Base-by-base conservation (phyloP, 1,140 invertebrate genomes). In the Thaumetopoea pityocampa region DNA sequence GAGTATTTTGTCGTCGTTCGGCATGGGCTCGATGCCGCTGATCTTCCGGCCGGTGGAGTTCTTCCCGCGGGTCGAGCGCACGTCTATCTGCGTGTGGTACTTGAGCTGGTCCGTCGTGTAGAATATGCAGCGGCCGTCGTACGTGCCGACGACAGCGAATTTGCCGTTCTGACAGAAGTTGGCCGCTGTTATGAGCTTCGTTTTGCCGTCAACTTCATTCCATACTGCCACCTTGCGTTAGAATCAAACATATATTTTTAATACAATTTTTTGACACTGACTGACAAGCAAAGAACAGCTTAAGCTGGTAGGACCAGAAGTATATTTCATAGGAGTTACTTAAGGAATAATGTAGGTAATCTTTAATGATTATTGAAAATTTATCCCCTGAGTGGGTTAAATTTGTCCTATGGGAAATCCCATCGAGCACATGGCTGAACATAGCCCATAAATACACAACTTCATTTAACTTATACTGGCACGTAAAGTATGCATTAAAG, bases 141-240 rank as follows among this genome's bases (percentile, higher is more conserved):
- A 99, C 0, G 94, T 94, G n/a, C 98, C 98, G 0, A 99, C 96
- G 0, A 99, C 97, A 0, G 97, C 97, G 86, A 98, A 98, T 82
- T 98, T 97, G 5, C 97, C 98, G 87, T 98, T 98, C 60, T 95
- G 94, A 68, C 97, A 98, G 81, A 99, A 99, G 77, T 98, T 98
- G 0, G 97, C 97, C 0, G 98, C 96, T 0, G 98, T 99, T 67
- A 99, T 99, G 2, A 99, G 87, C 71, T 98, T 98, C 1, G 93
- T 92, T 65, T 94, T 94, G 1, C 95, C 95, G 70, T 96, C 94
- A 0, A 99, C 92, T 87, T 99, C 97, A 82, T 97, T 99, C 97
- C 97, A 99, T 2, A 99, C 90, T 0, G 96, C 96, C 4, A 96
- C 91, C 86, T 88, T 48, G 3, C 10, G 5, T 33, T 19, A n/a